These are phyloP conservation scores for Junco hyemalis DNA, from an alignment of 2,113 vertebrate species.

Conservation along the genomic window DNA sequence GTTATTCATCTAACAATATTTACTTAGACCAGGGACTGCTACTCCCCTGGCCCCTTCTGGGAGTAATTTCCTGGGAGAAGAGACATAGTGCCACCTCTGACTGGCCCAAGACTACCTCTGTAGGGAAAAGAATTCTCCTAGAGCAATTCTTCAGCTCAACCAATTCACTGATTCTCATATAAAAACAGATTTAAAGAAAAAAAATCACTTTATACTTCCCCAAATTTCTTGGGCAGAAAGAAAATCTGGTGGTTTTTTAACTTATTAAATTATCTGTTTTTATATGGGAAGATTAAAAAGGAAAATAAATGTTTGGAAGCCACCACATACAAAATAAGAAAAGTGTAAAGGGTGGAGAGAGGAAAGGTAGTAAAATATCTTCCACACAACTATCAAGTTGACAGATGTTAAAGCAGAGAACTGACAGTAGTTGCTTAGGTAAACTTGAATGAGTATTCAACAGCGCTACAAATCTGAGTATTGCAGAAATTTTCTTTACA, in stretches of 20 bases:
- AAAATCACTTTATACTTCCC: background rate
- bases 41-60: too few relatives aligned
- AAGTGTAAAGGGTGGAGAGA: accelerated
- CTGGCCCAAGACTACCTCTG: background rate
- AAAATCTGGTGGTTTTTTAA: background rate
- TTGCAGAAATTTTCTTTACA: background rate
- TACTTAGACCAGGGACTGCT: background rate
- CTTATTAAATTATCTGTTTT: background rate
- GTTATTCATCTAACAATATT: background rate
- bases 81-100: background rate
- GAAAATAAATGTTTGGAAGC: background rate
- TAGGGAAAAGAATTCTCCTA: background rate
- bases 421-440: background rate
- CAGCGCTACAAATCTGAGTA: background rate
- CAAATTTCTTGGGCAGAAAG: background rate
- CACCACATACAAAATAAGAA: background rate
- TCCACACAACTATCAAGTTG: background rate
- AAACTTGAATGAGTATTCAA: background rate
- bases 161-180: background rate
- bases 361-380: background rate
- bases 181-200: background rate
- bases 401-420: background rate
- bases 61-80: background rate
- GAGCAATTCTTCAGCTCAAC: background rate
- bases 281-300: background rate